Base-by-base conservation (phyloP, 2,888 invertebrate genomes). In the Leptogaster cylindrica region DNA sequence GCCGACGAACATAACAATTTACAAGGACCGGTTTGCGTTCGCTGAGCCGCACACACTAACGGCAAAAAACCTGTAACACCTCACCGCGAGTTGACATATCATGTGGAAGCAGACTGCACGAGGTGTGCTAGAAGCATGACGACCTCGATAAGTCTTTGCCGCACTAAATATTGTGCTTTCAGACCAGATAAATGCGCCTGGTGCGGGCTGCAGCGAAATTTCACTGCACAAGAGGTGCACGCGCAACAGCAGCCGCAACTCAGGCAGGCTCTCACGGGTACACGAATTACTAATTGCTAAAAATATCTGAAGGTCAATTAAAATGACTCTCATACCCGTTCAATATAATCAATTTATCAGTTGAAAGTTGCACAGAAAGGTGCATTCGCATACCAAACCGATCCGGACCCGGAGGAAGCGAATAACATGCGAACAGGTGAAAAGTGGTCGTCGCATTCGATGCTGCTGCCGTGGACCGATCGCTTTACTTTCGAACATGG, bases 91-190 rank as follows among this genome's bases (percentile, higher is more conserved):
- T 61, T 18, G 46, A 63, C 46, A 44, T 63, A 48, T 46, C 28
- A 31, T 28, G 14, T 39, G 28, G 20, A 2, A 16, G 33, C 63
- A 63, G 46, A 27, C 63, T 31, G 16, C 12, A 10, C 14, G 18
- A 12, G 46, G 23, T 20, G 61, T 48, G 48, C 50, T 52, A 52
- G 12, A 27, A 64, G 65, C 68, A 33, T 52, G 64, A 55, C 68
- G 68, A 68, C 68, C 68, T 68, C 68, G 68, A 68, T 68, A 65
- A 65, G 65, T 55, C 65, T 68, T 68, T 68, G 65, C 65, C 67
- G 61, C 63, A 51, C 52, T 52, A 31, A 52, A 52, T 52, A 33
- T 20, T 46, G 25, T 46, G 46, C 46, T 46, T 46, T 46, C 23
- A 46, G 46, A 25, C 46, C 46, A 46, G 46, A 10, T 20, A 46